A percentile compares a stretch with the other conserved stretches of the same genome.
phyloP scores from a whole-genome alignment of 2,113 vertebrate genomes.

The Ginglymostoma cirratum region DNA sequence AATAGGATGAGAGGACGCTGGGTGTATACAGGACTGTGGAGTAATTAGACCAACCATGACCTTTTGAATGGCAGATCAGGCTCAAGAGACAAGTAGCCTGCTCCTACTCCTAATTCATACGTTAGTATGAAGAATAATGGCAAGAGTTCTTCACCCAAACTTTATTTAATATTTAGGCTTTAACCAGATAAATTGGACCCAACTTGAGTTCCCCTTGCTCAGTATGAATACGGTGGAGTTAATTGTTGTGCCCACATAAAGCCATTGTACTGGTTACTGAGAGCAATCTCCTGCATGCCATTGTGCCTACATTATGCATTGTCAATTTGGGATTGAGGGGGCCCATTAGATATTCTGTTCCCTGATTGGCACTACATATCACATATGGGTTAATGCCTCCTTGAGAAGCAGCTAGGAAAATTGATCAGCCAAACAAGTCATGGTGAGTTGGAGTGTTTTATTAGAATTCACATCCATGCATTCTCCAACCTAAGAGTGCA shows the following conservation, averaged over 20 bases:
- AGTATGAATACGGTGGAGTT: background rate
- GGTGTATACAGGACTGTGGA: too few species aligned
- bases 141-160: background rate
- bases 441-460: background rate
- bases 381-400: background rate
- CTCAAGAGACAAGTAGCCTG: too few species aligned
- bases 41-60: too few species aligned
- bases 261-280: background rate
- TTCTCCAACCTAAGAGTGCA: background rate
- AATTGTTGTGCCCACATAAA: background rate
- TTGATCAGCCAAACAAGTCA: background rate
- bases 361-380: background rate
- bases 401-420: background rate
- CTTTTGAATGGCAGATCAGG: too few species aligned
- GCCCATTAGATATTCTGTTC: background rate
- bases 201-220: background rate
- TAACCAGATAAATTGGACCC: background rate
- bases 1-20: too few species aligned
- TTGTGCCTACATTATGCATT: background rate
- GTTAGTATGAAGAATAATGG: background rate
- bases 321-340: background rate
- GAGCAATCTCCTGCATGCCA: background rate
- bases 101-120: background rate
- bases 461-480: conserved; percentile 28
- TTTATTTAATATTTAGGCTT: background rate